Conservation (phyloP, 2,888 invertebrate genomes). For the Bruchidius siliquastri region DNA sequence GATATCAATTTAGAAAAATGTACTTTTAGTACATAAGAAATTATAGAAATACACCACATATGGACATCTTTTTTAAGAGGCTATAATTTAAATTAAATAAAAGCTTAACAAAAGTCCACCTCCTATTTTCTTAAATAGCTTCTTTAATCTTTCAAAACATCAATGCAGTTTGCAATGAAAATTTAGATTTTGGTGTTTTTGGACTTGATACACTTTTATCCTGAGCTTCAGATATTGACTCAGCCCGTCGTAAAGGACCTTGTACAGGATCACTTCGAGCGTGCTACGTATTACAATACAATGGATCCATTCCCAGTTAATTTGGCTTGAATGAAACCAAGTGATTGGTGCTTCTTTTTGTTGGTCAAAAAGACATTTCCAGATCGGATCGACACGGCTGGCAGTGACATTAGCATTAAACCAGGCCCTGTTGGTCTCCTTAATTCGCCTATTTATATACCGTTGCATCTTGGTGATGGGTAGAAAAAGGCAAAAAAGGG, state of each 20-base stretch:
- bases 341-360: background rate
- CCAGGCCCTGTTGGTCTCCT: background rate
- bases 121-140: too few relatives aligned
- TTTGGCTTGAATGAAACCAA: background rate
- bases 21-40: too few relatives aligned
- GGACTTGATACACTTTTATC: too few relatives aligned
- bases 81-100: too few relatives aligned
- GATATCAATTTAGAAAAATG: too few relatives aligned
- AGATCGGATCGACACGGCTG: background rate
- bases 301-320: background rate
- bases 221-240: background rate
- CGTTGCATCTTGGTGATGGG: background rate
- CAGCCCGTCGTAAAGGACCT: background rate
- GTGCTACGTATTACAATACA: background rate
- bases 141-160: too few relatives aligned
- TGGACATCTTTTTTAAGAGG: too few relatives aligned
- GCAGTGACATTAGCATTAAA: background rate
- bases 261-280: background rate
- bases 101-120: too few relatives aligned
- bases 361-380: background rate
- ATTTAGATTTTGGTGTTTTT: too few relatives aligned
- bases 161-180: too few relatives aligned
- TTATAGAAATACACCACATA: too few relatives aligned
- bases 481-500: background rate
- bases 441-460: slow-evolving; percentile 2